Base-by-base conservation (phyloP, 2,888 invertebrate genomes). In the Urechis unicinctus region DNA sequence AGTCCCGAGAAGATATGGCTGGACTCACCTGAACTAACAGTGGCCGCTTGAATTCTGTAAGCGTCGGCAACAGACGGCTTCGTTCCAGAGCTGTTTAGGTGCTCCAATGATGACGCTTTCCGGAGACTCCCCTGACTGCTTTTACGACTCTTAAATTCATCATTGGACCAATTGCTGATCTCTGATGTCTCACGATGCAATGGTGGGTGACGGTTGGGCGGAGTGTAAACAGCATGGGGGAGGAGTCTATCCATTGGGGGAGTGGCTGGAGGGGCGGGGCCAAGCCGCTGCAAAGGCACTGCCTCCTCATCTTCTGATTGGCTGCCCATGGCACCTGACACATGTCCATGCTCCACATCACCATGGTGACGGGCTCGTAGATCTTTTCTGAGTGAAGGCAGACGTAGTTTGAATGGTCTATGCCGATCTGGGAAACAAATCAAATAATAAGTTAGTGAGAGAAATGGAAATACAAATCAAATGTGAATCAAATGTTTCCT, bases 341-440 rank as follows among this genome's bases (percentile, higher is more conserved):
- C 52, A 17, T 28, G 5, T n/a, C 55, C 45, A 1, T 21, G n/a
- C 4, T 22, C 22, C 36, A 25, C 6, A 21, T 24, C 22, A 2
- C 28, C 22, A 22, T 30, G 26, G 43, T 17, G 22, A 3, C 29
- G 17, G n/a, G n/a, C n/a, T n/a, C n/a, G n/a, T n/a, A n/a, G n/a
- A n/a, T n/a, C n/a, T n/a, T 72, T 65, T 26, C 75, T 65, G 31
- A 76, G 72, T 22, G 74, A 73, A 28, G 75, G 76, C 50, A 76
- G 68, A n/a, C 74, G 70, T 24, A 76, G 65, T 55, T 70, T 70
- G 61, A 76, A 73, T 57, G 72, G 72, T 59, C 69, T 67, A 57
- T 72, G 74, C 21, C 74, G 71, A 65, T 69, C 76, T 74, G 66
- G 28, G 4, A n/a, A n/a, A n/a, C n/a, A n/a, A n/a, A n/a, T n/a